Conservation (phyloP, 2,113 vertebrate species). For the Brachypodius melanocephalos region DNA sequence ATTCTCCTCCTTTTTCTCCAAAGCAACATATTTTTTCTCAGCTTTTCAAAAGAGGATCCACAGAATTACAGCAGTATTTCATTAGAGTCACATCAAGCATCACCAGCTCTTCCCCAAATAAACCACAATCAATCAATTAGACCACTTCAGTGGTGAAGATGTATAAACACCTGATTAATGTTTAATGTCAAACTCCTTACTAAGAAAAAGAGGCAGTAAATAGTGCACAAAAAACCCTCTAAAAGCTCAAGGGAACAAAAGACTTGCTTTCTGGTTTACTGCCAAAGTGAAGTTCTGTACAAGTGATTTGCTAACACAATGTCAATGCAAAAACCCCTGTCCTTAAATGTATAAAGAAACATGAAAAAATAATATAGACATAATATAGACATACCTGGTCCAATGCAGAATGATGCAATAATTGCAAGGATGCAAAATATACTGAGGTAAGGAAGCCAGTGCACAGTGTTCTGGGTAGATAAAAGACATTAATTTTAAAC, state of each 20-base stretch:
- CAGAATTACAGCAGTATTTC: background rate
- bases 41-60: background rate
- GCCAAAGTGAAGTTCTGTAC: background rate
- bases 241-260: background rate
- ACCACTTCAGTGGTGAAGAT: background rate
- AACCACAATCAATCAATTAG: constrained; percentile 25
- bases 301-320: background rate
- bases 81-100: background rate
- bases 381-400: constrained; percentile 81
- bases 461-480: constrained; percentile 62
- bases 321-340: background rate
- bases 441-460: constrained; percentile 89
- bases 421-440: constrained; percentile 84
- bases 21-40: background rate
- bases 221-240: background rate
- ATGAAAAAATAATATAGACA: background rate
- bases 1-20: background rate
- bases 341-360: background rate
- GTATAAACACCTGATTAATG: constrained; percentile 24
- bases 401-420: constrained; percentile 91
- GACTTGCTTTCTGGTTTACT: background rate
- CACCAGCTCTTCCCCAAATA: background rate
- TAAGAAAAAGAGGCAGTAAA: background rate
- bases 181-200: background rate
- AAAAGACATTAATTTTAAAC: background rate